Conservation (phyloP, 2,113 vertebrate genomes). For the Plecotus auritus region DNA sequence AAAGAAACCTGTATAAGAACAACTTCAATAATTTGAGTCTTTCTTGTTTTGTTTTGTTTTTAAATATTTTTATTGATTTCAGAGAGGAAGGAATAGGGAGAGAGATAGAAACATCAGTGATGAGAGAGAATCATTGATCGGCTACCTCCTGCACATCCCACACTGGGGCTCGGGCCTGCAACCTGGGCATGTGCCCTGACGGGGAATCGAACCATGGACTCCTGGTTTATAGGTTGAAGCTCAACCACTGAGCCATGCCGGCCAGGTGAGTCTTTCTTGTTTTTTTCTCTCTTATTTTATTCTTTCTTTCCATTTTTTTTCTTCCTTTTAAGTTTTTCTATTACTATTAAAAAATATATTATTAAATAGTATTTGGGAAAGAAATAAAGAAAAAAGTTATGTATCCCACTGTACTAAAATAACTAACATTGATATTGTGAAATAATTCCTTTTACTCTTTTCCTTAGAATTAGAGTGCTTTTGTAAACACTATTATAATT, state of each 20-base stretch:
- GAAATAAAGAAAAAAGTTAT: background rate
- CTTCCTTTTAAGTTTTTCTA: background rate
- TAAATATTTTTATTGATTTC: too few relatives aligned
- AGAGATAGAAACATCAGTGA: too few relatives aligned
- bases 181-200: too few relatives aligned
- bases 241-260: too few relatives aligned
- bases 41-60: background rate
- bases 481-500: background rate
- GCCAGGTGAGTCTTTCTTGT: background rate
- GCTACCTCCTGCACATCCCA: too few relatives aligned
- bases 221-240: too few relatives aligned
- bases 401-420: background rate
- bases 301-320: background rate
- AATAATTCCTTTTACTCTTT: background rate
- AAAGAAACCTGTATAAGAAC: background rate
- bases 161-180: too few relatives aligned
- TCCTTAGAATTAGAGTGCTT: background rate
- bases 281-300: background rate
- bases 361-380: background rate
- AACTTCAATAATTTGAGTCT: background rate
- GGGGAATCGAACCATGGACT: too few relatives aligned
- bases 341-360: background rate
- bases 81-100: too few relatives aligned
- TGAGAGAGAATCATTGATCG: too few relatives aligned
- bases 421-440: background rate